Evolutionary conservation across 2,797 vertebrate species (phyloP).

Genomic region (Semaprochilodus insignis): DNA sequence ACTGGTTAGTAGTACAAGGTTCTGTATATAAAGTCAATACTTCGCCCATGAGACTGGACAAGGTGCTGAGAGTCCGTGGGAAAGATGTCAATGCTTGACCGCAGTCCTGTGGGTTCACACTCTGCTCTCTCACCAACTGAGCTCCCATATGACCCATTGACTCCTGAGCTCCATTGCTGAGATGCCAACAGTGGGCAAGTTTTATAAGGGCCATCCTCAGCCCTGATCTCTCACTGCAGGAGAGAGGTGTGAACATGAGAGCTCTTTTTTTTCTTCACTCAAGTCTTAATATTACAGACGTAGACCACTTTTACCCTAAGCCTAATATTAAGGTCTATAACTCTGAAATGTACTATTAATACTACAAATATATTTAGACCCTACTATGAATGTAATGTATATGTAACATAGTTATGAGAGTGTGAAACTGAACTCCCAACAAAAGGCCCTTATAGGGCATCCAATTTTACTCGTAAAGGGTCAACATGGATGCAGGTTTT

Average conservation of each 20-base stretch:
- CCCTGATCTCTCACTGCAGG: background rate
- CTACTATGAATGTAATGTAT: no score
- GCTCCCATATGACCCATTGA: constrained; percentile 3
- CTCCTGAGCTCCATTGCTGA: constrained; percentile 4
- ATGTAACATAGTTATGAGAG: no score
- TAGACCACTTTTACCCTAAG: background rate
- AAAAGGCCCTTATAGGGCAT: no score
- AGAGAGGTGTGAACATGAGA: background rate
- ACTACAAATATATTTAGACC: no score
- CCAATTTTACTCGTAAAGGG: no score
- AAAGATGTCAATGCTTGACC: constrained; percentile 10
- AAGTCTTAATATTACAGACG: background rate
- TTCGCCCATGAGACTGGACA: constrained; percentile 14
- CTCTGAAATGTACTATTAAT: background rate
- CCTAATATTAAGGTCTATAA: background rate
- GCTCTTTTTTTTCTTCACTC: background rate
- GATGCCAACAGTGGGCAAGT: background rate
- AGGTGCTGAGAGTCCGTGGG: background rate
- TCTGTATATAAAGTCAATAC: background rate
- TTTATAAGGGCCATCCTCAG: background rate
- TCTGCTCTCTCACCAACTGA: constrained; percentile 27
- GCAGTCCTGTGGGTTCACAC: background rate
- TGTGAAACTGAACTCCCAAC: no score
- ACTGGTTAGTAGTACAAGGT: constrained; percentile 3
- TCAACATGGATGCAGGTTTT: no score